phyloP scores from a whole-genome alignment of 1,140 invertebrate species.

The Psilanteris sp. region DNA sequence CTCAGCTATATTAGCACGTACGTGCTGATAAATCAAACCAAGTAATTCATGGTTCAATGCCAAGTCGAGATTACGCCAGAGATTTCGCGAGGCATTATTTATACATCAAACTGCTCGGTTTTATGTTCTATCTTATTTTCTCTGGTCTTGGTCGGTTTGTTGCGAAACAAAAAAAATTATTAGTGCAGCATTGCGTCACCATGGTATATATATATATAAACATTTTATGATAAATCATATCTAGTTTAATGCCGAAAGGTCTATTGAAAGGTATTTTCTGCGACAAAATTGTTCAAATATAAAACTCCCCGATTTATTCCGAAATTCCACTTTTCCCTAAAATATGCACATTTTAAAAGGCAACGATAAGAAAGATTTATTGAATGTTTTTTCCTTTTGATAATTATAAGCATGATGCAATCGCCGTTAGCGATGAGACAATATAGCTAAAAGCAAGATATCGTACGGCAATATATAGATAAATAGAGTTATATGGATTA shows the following conservation, averaged over 20 bases:
- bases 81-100: conserved; percentile 40
- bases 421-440: conserved; percentile 18
- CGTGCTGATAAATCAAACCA: conserved; percentile 44
- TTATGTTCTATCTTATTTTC: background rate
- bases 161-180: background rate
- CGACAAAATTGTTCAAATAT: too few species aligned
- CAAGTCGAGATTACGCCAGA: conserved; percentile 32
- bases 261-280: too few species aligned
- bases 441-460: conserved; percentile 47
- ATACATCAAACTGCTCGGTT: background rate
- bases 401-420: conserved; percentile 40
- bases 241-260: too few species aligned
- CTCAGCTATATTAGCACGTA: conserved; percentile 27
- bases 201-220: too few species aligned
- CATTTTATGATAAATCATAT: too few species aligned
- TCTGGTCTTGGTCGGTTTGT: too few species aligned
- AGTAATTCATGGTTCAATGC: conserved; percentile 46
- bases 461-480: conserved; percentile 29
- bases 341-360: background rate
- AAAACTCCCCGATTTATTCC: too few species aligned
- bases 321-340: conserved; percentile 20
- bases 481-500: conserved; percentile 11
- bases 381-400: conserved; percentile 8
- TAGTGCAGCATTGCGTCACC: too few species aligned
- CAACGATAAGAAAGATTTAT: conserved; percentile 9